Evolutionary conservation across 2,888 invertebrate species (phyloP).

Genomic region (Helleia helle): DNA sequence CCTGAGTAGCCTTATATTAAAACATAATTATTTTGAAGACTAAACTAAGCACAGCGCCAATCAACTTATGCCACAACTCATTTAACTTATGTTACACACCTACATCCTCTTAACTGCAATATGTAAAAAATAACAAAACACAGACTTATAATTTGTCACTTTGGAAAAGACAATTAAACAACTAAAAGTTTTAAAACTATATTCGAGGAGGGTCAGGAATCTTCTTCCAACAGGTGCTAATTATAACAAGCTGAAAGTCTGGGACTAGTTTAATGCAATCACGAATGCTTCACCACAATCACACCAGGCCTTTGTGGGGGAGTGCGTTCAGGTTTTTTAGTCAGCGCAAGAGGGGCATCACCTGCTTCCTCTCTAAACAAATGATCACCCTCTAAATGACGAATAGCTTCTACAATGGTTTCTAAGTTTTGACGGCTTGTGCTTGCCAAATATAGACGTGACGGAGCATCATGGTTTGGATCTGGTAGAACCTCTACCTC

Average conservation of each 20-base stretch:
- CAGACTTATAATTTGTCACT: constrained; percentile 71
- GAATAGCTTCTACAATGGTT: constrained; percentile 98
- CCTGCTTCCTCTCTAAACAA: constrained; percentile 85
- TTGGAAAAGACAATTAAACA: constrained; percentile 65
- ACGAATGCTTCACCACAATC: constrained; percentile 91
- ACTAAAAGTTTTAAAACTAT: constrained; percentile 61
- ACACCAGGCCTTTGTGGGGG: constrained; percentile 87
- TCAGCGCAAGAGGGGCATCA: constrained; percentile 76
- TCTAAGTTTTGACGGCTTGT: constrained; percentile 96
- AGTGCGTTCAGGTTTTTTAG: constrained; percentile 62
- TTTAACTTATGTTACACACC: constrained; percentile 39
- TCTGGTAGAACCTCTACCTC: constrained; percentile 80
- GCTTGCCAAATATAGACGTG: constrained; percentile 61
- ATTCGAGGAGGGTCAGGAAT: constrained; percentile 64
- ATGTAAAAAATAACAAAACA: constrained; percentile 56
- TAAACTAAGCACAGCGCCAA: constrained; percentile 62
- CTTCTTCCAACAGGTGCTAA: constrained; percentile 45
- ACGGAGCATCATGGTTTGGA: constrained; percentile 48
- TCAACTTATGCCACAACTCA: constrained; percentile 45
- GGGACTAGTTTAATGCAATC: constrained; percentile 62
- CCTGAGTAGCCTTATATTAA: constrained; percentile 40
- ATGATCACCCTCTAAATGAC: constrained; percentile 97
- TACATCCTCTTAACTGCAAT: constrained; percentile 43
- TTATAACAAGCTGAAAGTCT: constrained; percentile 33
- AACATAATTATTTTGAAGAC: constrained; percentile 61